Evolutionary conservation across 92 coral and sea anemone species (phyloP), one percentile per base, ranked within the genome.

Genomic region (Parazoanthus darwini): DNA sequence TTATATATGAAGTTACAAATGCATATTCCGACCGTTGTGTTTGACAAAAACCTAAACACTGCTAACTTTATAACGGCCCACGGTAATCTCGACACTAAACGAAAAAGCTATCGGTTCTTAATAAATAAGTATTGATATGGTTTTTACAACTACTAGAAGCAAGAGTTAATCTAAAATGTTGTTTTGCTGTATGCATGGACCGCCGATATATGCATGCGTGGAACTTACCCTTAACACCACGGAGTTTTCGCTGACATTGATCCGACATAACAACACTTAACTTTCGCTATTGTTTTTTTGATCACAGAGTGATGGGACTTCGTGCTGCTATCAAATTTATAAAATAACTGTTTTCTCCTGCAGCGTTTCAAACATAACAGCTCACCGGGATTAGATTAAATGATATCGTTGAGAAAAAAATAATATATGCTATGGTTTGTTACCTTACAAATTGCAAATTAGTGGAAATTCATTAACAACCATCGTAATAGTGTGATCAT

Each of bases 401-500:
- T 72, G 42, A 46, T 48, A 48, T 70, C 77, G 6, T 84, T 26
- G 44, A 71, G 68, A 33, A 14, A 18, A 39, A 76, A 25, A 71
- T 73, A 84, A 84, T 84, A 71, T 73, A 48, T 44, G 59, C 33
- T 6, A 16, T 15, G 22, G 37, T 16, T 50, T 84, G 79, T 46
- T 29, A 72, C 15, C 58, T 71, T 43, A 22, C 79, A 46, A 73
- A 84, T 71, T 84, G 78, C 79, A 72, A 84, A 84, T 84, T 84
- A 70, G 77, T 26, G 65, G n/a, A 84, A 84, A 71, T 84, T 84
- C 87, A 84, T 84, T 84, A 84, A 54, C 46, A 29, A 33, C 46
- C 79, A 14, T 51, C 18, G 46, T 46, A 84, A 84, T 84, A 71
- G 43, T 25, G 65, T 84, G 70, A 29, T 84, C 67, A 71, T 2